phyloP scores from a whole-genome alignment of 2,797 vertebrate genomes.

The Pampus argenteus region DNA sequence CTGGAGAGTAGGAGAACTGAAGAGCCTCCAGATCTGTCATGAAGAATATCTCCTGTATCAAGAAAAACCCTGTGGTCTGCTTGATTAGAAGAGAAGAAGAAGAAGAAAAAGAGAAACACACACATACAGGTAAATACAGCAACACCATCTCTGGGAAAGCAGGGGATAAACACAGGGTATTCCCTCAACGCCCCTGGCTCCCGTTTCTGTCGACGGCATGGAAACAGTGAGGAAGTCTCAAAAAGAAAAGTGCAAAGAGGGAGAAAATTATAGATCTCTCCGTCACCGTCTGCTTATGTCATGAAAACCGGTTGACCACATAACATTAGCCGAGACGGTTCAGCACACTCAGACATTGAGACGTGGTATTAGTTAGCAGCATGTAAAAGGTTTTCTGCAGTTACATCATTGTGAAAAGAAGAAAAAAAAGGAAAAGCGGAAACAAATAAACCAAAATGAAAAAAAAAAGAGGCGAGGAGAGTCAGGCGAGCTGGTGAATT shows the following conservation, averaged over 20 bases:
- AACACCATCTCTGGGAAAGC: slow-evolving; percentile 27
- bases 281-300: slow-evolving; percentile 77
- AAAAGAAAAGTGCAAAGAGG: slow-evolving; percentile 44
- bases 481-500: slow-evolving; percentile 11
- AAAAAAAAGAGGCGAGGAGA: slow-evolving; percentile 7
- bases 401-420: slow-evolving; percentile 23
- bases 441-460: slow-evolving; percentile 21
- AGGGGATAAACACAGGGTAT: slow-evolving; percentile 65
- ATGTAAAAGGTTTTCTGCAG: slow-evolving; percentile 42
- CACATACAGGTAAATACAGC: slow-evolving; percentile 20
- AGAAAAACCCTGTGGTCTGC: background rate
- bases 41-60: slow-evolving; percentile 11
- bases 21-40: slow-evolving; percentile 7
- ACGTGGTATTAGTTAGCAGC: slow-evolving; percentile 57
- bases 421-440: background rate
- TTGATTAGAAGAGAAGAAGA: slow-evolving; percentile 14
- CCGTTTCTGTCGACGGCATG: slow-evolving; percentile 64
- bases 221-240: slow-evolving; percentile 68
- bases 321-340: slow-evolving; percentile 48
- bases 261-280: slow-evolving; percentile 79
- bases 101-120: background rate
- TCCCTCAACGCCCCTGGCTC: slow-evolving; percentile 69
- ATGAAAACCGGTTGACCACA: slow-evolving; percentile 66
- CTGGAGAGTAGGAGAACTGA: background rate
- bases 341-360: slow-evolving; percentile 57